Base-by-base conservation (phyloP, 2,797 vertebrate genomes). In the Enteromius radiatus region DNA sequence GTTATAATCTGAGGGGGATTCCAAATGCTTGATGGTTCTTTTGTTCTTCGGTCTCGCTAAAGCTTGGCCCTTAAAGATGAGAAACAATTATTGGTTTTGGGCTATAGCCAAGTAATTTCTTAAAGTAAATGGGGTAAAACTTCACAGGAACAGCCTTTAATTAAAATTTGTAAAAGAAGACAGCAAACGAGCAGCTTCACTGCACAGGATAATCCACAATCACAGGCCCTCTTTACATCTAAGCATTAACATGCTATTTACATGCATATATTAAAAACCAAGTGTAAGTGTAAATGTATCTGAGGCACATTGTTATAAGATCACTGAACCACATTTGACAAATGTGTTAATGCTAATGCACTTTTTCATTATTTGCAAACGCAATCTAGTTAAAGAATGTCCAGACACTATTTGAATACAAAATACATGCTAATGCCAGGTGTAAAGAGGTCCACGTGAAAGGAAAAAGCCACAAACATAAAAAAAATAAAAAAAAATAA, bases 1-100 rank as follows among this genome's bases (percentile, higher is more conserved):
- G 43, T 73, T 54, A 33, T 90, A 87, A 6, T 86, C 84, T 10
- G 23, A 36, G 2, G 78, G 0, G 21, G 78, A 75, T 61, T 80
- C 63, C 28, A 14, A 26, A 75, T 9, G 14, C 28, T 33, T 33
- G 1, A 15, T 31, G 23, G 33, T 1, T 52, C 23, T 92, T 81
- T 83, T 89, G 73, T 87, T 84, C 52, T 80, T 69, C 3, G 26
- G 17, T 76, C 17, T 67, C 0, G 17, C 36, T 7, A 38, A 38
- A 41, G 54, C 19, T 15, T 56, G 59, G n/a, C 43, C 56, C 85
- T 82, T 70, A 65, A 33, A 83, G 7, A 71, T 21, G 47, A 28
- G 4, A 59, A 52, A 81, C 9, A 78, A 76, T 2, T 7, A 63
- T 56, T 56, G 31, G 11, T 65, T 81, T 73, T 63, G 69, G 28